Evolutionary conservation across 2,113 vertebrate genomes (phyloP).

Genomic region (Verasper variegatus): DNA sequence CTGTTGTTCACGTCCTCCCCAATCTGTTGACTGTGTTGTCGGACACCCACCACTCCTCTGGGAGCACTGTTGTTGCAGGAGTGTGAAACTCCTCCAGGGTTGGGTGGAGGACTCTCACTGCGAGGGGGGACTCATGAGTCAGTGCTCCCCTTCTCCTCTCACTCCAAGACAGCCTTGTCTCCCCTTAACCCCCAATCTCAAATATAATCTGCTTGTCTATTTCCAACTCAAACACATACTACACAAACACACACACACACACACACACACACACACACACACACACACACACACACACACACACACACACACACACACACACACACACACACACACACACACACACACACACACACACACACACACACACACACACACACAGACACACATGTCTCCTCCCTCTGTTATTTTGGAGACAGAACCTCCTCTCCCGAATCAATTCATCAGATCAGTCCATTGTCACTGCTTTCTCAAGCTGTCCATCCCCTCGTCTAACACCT

Average conservation of each 20-base stretch:
- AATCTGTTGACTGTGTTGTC: not conserved
- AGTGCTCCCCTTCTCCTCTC: constrained; percentile 2
- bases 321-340: too few relatives aligned
- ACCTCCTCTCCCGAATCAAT: constrained; percentile 46
- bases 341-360: not conserved
- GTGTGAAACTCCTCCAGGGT: constrained; percentile 22
- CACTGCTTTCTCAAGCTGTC: constrained; percentile 47
- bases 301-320: too few relatives aligned
- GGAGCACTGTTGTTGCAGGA: constrained; percentile 12
- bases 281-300: too few relatives aligned
- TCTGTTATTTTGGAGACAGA: constrained; percentile 24
- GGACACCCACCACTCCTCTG: not conserved
- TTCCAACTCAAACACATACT: constrained; percentile 14
- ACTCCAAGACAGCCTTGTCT: constrained; percentile 31
- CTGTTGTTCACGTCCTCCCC: not conserved
- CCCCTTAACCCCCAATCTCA: constrained; percentile 51
- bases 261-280: too few relatives aligned
- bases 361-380: constrained; percentile 11
- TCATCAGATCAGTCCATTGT: constrained; percentile 51
- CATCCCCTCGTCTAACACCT: constrained; percentile 36
- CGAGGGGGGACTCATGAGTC: constrained; percentile 1
- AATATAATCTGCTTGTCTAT: constrained; percentile 48
- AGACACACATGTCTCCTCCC: constrained; percentile 34
- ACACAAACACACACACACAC: too few relatives aligned
- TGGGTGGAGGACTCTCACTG: constrained; percentile 8